phyloP scores from a whole-genome alignment of 2,888 invertebrate genomes.

The Caenorhabditis virilis region DNA sequence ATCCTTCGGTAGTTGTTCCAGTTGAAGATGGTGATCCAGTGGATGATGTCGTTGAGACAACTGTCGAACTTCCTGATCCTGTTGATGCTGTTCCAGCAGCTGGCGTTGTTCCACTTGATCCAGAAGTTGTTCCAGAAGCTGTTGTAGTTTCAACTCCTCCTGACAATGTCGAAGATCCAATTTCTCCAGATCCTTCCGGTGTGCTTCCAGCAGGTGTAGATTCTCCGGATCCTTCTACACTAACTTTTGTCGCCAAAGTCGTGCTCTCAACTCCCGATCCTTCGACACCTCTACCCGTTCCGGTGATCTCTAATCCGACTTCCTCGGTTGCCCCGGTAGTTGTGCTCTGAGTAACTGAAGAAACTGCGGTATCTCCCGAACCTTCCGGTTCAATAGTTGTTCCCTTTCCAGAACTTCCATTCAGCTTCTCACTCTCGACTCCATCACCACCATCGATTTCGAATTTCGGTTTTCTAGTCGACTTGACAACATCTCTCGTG shows the following conservation, averaged over 20 bases:
- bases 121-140: too few relatives aligned
- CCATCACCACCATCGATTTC: conserved; percentile 35
- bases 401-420: conserved; percentile 15
- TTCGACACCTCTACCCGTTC: neutral
- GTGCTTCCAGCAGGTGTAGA: conserved; percentile 1
- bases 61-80: too few relatives aligned
- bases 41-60: neutral
- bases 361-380: neutral
- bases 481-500: conserved; percentile 25
- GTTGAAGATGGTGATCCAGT: conserved; percentile 4
- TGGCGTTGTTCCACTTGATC: too few relatives aligned
- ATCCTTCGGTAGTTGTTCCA: conserved; percentile 5
- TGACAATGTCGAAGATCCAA: neutral
- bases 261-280: conserved; percentile 6
- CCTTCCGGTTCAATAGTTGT: neutral
- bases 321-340: conserved; percentile 5
- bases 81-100: too few relatives aligned
- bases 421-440: conserved; percentile 18
- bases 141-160: neutral
- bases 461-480: conserved; percentile 14
- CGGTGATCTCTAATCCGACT: neutral
- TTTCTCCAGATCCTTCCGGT: conserved; percentile 7
- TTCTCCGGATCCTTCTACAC: conserved; percentile 21
- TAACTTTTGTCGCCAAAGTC: neutral
- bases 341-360: neutral